Percentiles rank a stretch among this genome's conserved stretches.
phyloP scores from a whole-genome alignment of 2,888 invertebrate genomes.

The Ophioninae sp. region DNA sequence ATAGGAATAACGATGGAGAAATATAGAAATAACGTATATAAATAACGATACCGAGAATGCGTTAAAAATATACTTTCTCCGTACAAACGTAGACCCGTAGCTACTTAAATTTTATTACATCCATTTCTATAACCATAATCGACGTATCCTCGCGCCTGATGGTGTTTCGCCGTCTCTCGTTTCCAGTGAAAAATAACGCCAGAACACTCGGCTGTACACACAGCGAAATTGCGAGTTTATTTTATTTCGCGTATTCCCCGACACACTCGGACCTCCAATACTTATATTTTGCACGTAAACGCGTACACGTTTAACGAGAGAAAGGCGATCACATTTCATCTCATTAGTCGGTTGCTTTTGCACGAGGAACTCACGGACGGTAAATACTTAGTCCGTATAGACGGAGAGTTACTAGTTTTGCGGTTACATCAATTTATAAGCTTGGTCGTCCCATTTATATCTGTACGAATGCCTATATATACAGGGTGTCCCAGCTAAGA shows the following conservation, averaged over 20 bases:
- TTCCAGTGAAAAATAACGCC: conserved; percentile 31
- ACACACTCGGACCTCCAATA: conserved; percentile 4
- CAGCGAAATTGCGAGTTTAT: conserved; percentile 65
- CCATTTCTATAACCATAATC: conserved; percentile 39
- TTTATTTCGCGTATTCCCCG: conserved; percentile 68
- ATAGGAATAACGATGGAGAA: too few species aligned
- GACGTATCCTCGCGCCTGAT: conserved; percentile 14
- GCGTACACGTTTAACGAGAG: conserved; percentile 76
- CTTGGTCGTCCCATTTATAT: conserved; percentile 36
- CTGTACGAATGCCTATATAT: conserved; percentile 12
- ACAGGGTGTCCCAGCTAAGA: too few species aligned
- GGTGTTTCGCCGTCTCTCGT: background rate
- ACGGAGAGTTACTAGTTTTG: conserved; percentile 51
- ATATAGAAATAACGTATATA: too few species aligned
- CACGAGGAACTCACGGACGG: conserved; percentile 49
- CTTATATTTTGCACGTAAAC: conserved; percentile 1
- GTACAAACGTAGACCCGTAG: background rate
- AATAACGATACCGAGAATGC: too few species aligned
- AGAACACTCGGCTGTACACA: conserved; percentile 7
- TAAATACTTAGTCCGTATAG: conserved; percentile 6
- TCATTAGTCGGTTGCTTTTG: conserved; percentile 74
- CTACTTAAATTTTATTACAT: conserved; percentile 1
- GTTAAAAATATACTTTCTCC: too few species aligned
- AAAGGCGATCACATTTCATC: conserved; percentile 80
- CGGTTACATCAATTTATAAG: conserved; percentile 79